Conservation (phyloP, 2,113 vertebrate genomes). For the Melierax canorus region DNA sequence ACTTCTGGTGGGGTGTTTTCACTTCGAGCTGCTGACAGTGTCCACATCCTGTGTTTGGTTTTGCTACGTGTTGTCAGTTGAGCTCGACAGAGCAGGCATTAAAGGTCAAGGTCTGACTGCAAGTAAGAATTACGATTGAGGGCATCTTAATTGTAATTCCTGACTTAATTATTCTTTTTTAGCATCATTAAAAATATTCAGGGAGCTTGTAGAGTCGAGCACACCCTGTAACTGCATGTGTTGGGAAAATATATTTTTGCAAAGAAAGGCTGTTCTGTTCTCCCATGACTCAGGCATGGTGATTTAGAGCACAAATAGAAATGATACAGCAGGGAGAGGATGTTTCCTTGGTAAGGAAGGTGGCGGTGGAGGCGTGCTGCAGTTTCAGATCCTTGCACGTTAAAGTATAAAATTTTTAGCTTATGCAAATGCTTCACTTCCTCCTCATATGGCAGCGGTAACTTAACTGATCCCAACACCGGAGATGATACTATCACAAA, state of each 20-base stretch:
- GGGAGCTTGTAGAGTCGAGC: neutral
- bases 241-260: neutral
- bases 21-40: neutral
- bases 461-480: neutral
- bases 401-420: neutral
- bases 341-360: neutral
- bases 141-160: neutral
- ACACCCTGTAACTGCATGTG: neutral
- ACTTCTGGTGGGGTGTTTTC: neutral
- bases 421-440: slow-evolving; percentile 46
- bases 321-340: neutral
- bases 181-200: neutral
- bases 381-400: neutral
- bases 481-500: neutral
- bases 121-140: neutral
- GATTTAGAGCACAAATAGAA: neutral
- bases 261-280: neutral
- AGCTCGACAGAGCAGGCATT: neutral
- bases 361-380: neutral
- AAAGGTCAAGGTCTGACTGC: neutral
- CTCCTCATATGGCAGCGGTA: neutral
- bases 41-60: neutral
- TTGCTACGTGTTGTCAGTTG: neutral
- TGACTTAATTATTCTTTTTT: neutral
- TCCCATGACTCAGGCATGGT: slow-evolving; percentile 16